Evolutionary conservation across 2,797 vertebrate species (phyloP).

Genomic region (Eulemur albifrons): DNA sequence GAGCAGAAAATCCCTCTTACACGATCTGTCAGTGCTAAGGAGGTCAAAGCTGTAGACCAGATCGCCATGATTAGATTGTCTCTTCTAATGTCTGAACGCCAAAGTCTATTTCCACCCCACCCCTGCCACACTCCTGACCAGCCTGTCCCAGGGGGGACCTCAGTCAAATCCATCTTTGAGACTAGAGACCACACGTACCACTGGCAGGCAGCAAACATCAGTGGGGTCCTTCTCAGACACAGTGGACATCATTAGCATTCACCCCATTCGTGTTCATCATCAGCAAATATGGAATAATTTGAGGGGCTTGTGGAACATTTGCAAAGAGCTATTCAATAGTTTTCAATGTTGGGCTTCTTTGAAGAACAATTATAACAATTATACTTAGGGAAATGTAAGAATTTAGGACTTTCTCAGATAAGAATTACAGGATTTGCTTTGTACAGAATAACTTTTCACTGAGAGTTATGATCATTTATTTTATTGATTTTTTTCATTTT

Average conservation of each 20-base stretch:
- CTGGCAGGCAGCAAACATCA: background rate
- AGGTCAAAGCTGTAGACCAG: background rate
- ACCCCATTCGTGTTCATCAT: background rate
- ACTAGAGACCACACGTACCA: background rate
- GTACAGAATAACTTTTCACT: background rate
- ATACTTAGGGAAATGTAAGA: background rate
- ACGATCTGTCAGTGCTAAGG: background rate
- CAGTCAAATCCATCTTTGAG: background rate
- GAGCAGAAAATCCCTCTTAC: background rate
- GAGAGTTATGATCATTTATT: background rate
- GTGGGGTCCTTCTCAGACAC: background rate
- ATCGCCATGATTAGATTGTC: background rate
- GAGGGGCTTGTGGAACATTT: background rate
- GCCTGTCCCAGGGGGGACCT: background rate
- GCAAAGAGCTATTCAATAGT: background rate
- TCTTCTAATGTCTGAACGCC: background rate
- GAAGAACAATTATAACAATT: background rate
- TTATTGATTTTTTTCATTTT: background rate
- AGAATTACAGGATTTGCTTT: background rate
- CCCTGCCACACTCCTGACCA: background rate
- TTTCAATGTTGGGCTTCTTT: background rate
- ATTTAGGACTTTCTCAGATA: background rate
- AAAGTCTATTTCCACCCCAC: background rate
- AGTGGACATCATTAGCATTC: background rate
- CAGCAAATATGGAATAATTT: background rate